Percentiles rank a stretch among this genome's conserved stretches.
Evolutionary conservation across 2,888 invertebrate genomes (phyloP).

Genomic region (Limulus polyphemus): DNA sequence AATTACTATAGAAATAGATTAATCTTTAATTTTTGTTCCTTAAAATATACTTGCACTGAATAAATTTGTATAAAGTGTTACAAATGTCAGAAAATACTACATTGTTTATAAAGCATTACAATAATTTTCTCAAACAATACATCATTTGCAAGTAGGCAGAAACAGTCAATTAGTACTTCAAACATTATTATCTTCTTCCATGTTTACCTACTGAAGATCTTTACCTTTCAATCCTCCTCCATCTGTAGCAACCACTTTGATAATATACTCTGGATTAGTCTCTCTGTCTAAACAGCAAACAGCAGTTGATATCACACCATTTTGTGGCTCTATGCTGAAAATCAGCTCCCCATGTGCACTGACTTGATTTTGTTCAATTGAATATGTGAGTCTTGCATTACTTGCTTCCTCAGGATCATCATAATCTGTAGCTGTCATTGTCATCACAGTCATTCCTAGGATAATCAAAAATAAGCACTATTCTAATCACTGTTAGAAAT

Average conservation of each 20-base stretch:
- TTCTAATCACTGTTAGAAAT: too few species aligned
- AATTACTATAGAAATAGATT: too few species aligned
- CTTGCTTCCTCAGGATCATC: slow-evolving; percentile 37
- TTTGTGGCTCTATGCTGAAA: slow-evolving; percentile 34
- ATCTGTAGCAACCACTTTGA: slow-evolving; percentile 28
- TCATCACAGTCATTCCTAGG: slow-evolving; percentile 35
- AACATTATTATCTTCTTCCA: too few species aligned
- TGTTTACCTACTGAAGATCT: too few species aligned
- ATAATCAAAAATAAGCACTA: neutral
- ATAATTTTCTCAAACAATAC: too few species aligned
- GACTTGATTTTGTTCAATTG: slow-evolving; percentile 26
- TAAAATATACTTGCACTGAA: too few species aligned
- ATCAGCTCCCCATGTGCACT: slow-evolving; percentile 33
- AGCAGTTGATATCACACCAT: slow-evolving; percentile 32
- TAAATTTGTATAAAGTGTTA: too few species aligned
- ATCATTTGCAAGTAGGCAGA: too few species aligned
- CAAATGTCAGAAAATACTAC: too few species aligned
- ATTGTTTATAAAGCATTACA: too few species aligned
- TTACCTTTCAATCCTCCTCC: slow-evolving; percentile 31
- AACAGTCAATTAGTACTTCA: too few species aligned
- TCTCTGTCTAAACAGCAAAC: slow-evolving; percentile 31
- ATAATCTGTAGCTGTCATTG: slow-evolving; percentile 37
- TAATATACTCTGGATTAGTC: slow-evolving; percentile 27
- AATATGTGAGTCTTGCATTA: slow-evolving; percentile 39
- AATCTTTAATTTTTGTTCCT: too few species aligned